Base-by-base conservation (phyloP, 2,113 vertebrate species). In the Sander vitreus region DNA sequence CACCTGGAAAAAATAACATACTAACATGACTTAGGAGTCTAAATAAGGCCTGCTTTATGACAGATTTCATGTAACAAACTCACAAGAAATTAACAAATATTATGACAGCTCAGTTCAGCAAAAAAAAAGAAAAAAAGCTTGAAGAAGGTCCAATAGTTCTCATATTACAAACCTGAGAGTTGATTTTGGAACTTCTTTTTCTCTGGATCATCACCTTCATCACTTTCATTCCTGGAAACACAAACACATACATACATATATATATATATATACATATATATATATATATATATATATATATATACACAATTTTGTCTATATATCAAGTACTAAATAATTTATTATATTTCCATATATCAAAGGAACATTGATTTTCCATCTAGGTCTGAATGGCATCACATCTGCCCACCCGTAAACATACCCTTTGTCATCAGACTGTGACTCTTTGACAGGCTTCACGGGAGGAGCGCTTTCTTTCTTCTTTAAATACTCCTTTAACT, bases 161-260 rank as follows among this genome's bases (percentile, higher is more conserved):
- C 0, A 21, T 4, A 48, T 64, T 15, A 81, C 89, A 69, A 81
- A 99, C 98, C 98, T 96, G 98, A 97, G 84, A 99, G 97, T 74
- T 99, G 98, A 91, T 97, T 98, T 91, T 99, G 98, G 69, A 99
- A 96, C 85, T 99, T 99, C 95, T 98, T 99, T 95, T 98, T 99
- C 90, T 99, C 98, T 73, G 97, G 97, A 83, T 99, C 94, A 72
- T 96, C 97, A 83, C 97, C 98, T 9, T 97, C 97, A 94, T 99
- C 98, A 72, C 97, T 99, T 71, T 99, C 98, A 95, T 97, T 98
- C 91, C 98, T 99, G 84, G 78, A 93, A 68, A 93, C 79, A 89
- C 25, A 86, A 69, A 57, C 9, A 83, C n/a, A n/a, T n/a, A n/a
- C n/a, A n/a, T n/a, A n/a, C n/a, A n/a, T n/a, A n/a, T n/a, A n/a